These are phyloP conservation scores for Netta rufina DNA, from an alignment of 2,797 vertebrate genomes.

Conservation along the genomic window DNA sequence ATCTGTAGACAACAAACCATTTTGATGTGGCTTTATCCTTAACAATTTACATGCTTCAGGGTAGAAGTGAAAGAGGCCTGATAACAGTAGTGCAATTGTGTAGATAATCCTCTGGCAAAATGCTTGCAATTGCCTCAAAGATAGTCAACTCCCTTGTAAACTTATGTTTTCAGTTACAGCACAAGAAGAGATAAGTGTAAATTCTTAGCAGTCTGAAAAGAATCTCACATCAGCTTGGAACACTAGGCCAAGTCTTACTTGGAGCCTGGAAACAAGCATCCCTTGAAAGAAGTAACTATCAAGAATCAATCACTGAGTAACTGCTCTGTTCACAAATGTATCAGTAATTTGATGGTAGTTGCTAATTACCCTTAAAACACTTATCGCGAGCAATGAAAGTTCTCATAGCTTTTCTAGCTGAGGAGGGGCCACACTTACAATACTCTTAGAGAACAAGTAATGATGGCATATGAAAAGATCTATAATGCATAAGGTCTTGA, in stretches of 20 bases:
- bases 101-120: not conserved
- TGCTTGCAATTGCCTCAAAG: not conserved
- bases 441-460: not conserved
- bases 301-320: not conserved
- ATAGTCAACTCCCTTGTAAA: not conserved
- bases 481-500: not conserved
- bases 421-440: fast-evolving
- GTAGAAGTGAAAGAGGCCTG: not conserved
- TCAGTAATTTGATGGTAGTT: not conserved
- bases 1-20: not conserved
- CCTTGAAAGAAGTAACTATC: not conserved
- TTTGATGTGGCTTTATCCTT: not conserved
- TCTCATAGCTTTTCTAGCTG: not conserved
- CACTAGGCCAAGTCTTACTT: not conserved
- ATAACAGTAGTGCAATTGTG: not conserved
- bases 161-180: not conserved
- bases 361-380: not conserved
- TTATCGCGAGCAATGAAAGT: not conserved
- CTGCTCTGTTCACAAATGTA: not conserved
- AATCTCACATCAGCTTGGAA: not conserved
- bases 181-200: not conserved
- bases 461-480: not conserved
- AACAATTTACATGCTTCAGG: not conserved
- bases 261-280: not conserved
- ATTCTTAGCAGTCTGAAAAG: not conserved